Percentiles rank a stretch among this genome's conserved stretches.
phyloP scores from a whole-genome alignment of 2,888 invertebrate genomes.

The Andrena hattorfiana region DNA sequence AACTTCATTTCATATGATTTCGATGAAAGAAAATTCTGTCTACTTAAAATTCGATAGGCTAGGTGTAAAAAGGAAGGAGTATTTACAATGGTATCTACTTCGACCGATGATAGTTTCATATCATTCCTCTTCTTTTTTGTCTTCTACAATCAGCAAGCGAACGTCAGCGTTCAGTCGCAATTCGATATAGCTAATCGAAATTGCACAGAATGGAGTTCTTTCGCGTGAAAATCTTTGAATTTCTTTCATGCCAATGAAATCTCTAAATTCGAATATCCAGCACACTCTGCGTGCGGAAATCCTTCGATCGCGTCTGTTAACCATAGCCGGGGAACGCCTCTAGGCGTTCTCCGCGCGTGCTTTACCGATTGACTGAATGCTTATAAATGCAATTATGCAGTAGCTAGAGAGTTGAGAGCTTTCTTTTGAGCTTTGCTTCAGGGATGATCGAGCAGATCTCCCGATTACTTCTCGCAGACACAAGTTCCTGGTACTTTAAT shows the following conservation, averaged over 20 bases:
- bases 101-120: no score
- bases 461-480: neutral
- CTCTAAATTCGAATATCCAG: neutral
- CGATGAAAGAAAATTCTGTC: neutral
- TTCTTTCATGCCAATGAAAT: neutral
- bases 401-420: neutral
- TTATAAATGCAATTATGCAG: neutral
- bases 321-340: neutral
- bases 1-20: conserved; percentile 6
- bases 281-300: neutral
- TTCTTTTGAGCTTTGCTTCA: neutral
- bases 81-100: neutral
- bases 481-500: conserved; percentile 32
- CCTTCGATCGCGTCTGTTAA: neutral
- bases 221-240: neutral
- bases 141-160: no score
- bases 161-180: no score
- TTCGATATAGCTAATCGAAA: neutral
- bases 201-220: neutral
- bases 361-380: neutral
- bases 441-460: neutral
- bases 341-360: neutral
- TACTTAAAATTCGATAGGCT: neutral
- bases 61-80: neutral
- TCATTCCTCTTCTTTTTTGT: no score